Evolutionary conservation across 2,888 invertebrate genomes (phyloP).

Genomic region (Epinotia bilunana): DNA sequence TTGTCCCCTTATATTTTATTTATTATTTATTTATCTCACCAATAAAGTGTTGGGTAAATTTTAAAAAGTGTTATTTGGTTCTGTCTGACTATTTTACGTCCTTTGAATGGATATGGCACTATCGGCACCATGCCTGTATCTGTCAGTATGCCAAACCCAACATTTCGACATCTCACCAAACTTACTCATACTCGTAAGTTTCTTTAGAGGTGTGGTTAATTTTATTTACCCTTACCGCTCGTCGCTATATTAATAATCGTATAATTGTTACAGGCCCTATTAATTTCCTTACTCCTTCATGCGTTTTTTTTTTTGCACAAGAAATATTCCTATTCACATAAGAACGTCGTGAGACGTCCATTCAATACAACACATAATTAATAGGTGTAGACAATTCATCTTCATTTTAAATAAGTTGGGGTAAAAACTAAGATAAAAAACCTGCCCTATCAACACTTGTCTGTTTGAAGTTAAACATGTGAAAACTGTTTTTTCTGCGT

Average conservation of each 20-base stretch:
- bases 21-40: no score
- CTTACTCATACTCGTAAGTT: no score
- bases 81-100: no score
- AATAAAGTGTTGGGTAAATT: no score
- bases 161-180: no score
- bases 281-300: neutral
- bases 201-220: no score
- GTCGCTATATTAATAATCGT: neutral
- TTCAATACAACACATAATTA: constrained; percentile 1
- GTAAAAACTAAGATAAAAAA: neutral
- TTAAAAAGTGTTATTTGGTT: no score
- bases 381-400: constrained; percentile 12
- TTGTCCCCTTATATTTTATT: no score
- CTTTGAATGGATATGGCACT: no score
- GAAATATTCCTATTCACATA: neutral
- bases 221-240: no score
- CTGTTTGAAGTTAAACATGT: neutral
- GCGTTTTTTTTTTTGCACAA: neutral
- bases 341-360: constrained; percentile 8
- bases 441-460: constrained; percentile 4
- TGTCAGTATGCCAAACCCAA: no score
- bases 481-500: constrained; percentile 1
- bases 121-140: no score
- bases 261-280: neutral
- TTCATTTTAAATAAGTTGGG: constrained; percentile 6